Conservation (phyloP, 2,113 vertebrate genomes). For the Serinus canaria region DNA sequence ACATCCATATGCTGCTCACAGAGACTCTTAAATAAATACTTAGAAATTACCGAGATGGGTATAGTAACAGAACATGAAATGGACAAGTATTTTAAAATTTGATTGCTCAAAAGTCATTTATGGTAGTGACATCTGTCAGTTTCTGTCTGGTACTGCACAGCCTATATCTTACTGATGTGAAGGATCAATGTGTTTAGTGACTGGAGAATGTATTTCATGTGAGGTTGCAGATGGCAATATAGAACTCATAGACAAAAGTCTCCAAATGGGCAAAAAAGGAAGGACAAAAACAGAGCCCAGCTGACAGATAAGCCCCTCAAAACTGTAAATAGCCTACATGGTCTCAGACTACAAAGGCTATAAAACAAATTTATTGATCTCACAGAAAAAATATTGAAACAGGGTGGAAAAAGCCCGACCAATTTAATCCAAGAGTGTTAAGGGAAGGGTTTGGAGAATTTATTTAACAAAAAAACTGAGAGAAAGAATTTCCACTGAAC, state of each 20-base stretch:
- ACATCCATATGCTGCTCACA: neutral
- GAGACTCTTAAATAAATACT: neutral
- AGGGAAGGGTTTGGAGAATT: neutral
- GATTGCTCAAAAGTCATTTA: neutral
- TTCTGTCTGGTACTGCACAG: neutral
- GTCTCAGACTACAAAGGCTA: neutral
- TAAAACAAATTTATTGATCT: neutral
- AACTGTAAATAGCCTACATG: neutral
- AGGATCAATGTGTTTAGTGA: neutral
- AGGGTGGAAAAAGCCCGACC: neutral
- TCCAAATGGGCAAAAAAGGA: neutral
- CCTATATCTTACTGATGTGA: neutral
- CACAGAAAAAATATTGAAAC: neutral
- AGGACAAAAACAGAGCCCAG: neutral
- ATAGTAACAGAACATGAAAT: neutral
- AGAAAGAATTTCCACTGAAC: neutral
- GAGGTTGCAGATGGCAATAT: fast-evolving
- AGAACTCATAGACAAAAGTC: neutral
- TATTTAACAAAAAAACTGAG: neutral
- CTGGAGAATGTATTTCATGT: neutral
- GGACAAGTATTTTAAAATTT: neutral
- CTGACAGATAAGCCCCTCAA: neutral
- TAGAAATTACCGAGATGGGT: neutral
- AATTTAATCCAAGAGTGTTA: neutral
- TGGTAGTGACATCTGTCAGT: neutral